Evolutionary conservation across 2,888 invertebrate species (phyloP).

Genomic region (Tiliacea citrago): DNA sequence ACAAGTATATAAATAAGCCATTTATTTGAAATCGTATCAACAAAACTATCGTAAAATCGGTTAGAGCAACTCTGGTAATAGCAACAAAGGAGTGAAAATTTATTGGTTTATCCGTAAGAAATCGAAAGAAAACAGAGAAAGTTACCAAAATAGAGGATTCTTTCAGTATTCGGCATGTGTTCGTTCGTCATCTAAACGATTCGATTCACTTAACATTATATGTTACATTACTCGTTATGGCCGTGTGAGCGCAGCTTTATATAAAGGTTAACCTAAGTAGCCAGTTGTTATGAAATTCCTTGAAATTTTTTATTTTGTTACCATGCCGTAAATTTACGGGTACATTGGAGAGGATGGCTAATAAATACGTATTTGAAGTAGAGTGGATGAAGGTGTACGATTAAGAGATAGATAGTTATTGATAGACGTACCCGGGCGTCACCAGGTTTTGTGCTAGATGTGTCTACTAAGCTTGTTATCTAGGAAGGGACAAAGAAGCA

Average conservation of each 20-base stretch:
- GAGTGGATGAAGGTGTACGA: conserved; percentile 15
- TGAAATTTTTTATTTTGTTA: conserved; percentile 40
- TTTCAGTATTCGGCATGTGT: conserved; percentile 29
- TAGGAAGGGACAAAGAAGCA: conserved; percentile 40
- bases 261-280: conserved; percentile 20
- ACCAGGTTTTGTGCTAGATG: conserved; percentile 21
- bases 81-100: conserved; percentile 56
- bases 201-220: conserved; percentile 53
- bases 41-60: conserved; percentile 55
- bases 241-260: conserved; percentile 35
- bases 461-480: conserved; percentile 31
- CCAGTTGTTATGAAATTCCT: conserved; percentile 36
- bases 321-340: background rate
- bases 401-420: conserved; percentile 13
- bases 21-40: conserved; percentile 57
- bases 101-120: conserved; percentile 53
- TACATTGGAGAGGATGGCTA: conserved; percentile 1
- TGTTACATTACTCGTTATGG: conserved; percentile 39
- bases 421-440: conserved; percentile 10
- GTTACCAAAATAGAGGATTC: conserved; percentile 45
- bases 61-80: conserved; percentile 51
- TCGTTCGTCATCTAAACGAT: conserved; percentile 51
- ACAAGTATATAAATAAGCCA: conserved; percentile 57
- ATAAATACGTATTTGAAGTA: conserved; percentile 1
- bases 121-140: conserved; percentile 38